Percentiles rank a stretch among this genome's conserved stretches.
phyloP scores from a whole-genome alignment of 2,797 vertebrate species.

The Sebastes dallii region DNA sequence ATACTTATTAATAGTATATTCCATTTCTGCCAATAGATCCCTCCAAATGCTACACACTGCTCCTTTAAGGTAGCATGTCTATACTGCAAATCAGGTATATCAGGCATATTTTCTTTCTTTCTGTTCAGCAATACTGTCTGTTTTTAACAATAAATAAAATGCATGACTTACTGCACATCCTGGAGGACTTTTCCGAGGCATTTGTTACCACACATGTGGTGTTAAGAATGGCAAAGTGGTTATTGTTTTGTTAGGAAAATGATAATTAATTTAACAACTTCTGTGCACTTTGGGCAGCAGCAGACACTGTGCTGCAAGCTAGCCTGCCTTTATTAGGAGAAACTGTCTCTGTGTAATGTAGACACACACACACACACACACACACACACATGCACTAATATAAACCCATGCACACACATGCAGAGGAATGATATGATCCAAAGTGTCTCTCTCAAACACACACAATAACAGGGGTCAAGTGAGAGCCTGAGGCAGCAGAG shows the following conservation, averaged over 20 bases:
- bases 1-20: no score
- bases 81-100: not conserved
- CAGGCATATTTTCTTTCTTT: not conserved
- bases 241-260: not conserved
- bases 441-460: not conserved
- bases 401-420: constrained; percentile 5
- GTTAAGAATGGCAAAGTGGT: not conserved
- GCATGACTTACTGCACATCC: not conserved
- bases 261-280: not conserved
- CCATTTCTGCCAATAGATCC: no score
- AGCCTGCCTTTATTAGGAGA: constrained; percentile 53
- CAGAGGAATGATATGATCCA: not conserved
- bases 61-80: not conserved
- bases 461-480: constrained; percentile 2
- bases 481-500: constrained; percentile 22
- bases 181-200: not conserved
- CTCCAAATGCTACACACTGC: no score
- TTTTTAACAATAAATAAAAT: not conserved
- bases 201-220: not conserved
- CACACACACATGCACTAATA: not conserved
- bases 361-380: not conserved
- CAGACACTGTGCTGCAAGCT: not conserved
- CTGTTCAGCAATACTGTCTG: not conserved
- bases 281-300: not conserved
- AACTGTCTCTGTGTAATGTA: constrained; percentile 2